A percentile compares a stretch with the other conserved stretches of the same genome.
Evolutionary conservation across 2,888 invertebrate species (phyloP).

Genomic region (Crematogaster levior): DNA sequence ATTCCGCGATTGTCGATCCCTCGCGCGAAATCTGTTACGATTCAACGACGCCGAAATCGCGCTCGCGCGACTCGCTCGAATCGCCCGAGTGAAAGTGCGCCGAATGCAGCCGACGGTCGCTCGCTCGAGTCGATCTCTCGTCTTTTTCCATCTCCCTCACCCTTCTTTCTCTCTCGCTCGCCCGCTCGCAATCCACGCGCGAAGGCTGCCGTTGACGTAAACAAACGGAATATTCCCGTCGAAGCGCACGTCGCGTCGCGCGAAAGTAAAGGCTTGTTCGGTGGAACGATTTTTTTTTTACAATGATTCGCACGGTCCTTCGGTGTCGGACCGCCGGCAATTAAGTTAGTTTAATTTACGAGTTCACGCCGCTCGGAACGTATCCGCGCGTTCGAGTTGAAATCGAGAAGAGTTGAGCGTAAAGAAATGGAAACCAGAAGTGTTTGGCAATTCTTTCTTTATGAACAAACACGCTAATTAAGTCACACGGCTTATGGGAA

Average conservation of each 20-base stretch:
- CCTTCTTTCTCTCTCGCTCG: neutral
- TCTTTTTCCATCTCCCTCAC: neutral
- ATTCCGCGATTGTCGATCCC: neutral
- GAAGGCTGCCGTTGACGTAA: conserved; percentile 32
- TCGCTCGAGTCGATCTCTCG: neutral
- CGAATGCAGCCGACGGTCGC: conserved; percentile 24
- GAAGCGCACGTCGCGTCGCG: neutral
- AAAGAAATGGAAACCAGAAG: neutral
- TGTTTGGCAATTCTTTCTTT: neutral
- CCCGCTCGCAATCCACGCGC: conserved; percentile 29
- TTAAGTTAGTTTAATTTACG: neutral
- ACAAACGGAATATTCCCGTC: conserved; percentile 46
- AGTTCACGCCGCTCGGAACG: too few species aligned
- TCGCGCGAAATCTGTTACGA: conserved; percentile 34
- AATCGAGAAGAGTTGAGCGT: neutral
- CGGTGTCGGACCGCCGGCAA: neutral
- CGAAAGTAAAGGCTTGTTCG: conserved; percentile 34
- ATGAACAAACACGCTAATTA: neutral
- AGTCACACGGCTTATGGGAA: neutral
- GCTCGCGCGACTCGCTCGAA: conserved; percentile 18
- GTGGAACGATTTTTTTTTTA: neutral
- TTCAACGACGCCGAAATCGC: conserved; percentile 31
- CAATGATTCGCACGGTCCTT: conserved; percentile 6
- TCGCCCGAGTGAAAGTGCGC: conserved; percentile 45
- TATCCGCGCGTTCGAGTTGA: neutral